Evolutionary conservation across 2,888 invertebrate genomes (phyloP).

Genomic region (Drosophila anomalata): DNA sequence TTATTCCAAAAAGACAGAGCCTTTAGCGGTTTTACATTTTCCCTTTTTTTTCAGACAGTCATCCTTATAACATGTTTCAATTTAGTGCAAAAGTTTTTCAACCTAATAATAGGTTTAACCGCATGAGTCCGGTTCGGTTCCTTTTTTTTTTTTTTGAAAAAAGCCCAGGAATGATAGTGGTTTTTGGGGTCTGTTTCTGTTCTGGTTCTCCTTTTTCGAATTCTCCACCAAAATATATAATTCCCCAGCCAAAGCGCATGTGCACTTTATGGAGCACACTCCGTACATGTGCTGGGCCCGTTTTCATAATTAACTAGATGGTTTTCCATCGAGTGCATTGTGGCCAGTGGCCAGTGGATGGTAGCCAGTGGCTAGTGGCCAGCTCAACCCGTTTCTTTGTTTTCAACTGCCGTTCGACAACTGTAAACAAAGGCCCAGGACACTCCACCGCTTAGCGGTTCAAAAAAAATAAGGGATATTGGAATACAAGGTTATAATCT

Average conservation of each 20-base stretch:
- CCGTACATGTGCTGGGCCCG: slow-evolving; percentile 42
- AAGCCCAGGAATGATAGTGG: slow-evolving; percentile 11
- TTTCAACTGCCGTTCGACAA: slow-evolving; percentile 8
- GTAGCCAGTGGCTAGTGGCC: background rate
- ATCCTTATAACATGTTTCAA: slow-evolving; percentile 65
- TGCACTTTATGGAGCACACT: slow-evolving; percentile 60
- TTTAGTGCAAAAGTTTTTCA: slow-evolving; percentile 65
- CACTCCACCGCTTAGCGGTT: slow-evolving; percentile 8
- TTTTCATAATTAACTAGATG: slow-evolving; percentile 78
- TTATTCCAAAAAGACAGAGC: slow-evolving; percentile 61
- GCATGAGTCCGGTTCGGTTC: slow-evolving; percentile 61
- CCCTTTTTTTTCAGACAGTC: slow-evolving; percentile 50
- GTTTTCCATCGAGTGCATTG: slow-evolving; percentile 60
- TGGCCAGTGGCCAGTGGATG: slow-evolving; percentile 19
- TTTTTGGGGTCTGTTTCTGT: slow-evolving; percentile 25
- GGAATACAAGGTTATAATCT: slow-evolving; percentile 39
- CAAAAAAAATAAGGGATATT: slow-evolving; percentile 18
- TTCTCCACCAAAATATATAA: slow-evolving; percentile 5
- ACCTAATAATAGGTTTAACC: slow-evolving; percentile 78
- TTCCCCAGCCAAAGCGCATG: slow-evolving; percentile 57
- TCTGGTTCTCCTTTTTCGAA: slow-evolving; percentile 20
- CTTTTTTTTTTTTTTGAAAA: background rate
- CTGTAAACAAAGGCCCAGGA: slow-evolving; percentile 41
- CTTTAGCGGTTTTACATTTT: slow-evolving; percentile 66
- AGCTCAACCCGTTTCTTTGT: slow-evolving; percentile 22